phyloP scores from a whole-genome alignment of 1,140 invertebrate species.

The Bicyclus anynana region DNA sequence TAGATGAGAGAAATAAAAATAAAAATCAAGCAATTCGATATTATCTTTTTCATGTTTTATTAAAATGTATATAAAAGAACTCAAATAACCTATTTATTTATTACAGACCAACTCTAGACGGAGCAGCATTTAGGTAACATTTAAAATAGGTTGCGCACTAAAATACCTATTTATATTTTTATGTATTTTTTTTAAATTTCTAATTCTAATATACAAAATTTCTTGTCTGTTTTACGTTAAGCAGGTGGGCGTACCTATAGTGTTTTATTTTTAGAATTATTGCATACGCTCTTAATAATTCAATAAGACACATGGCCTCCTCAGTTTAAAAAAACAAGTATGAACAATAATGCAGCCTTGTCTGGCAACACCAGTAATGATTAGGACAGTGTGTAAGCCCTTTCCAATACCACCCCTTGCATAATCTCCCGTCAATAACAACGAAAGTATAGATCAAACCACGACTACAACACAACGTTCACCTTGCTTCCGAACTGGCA shows the following conservation, averaged over 20 bases:
- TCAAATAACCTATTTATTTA: too few species aligned
- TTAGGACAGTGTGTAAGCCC: slow-evolving; percentile 5
- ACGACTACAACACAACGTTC: slow-evolving; percentile 35
- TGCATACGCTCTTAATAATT: slow-evolving; percentile 9
- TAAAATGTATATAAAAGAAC: too few species aligned
- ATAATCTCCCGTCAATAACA: slow-evolving; percentile 19
- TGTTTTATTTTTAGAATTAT: slow-evolving; percentile 10
- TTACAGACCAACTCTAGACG: too few species aligned
- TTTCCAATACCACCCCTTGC: slow-evolving; percentile 15
- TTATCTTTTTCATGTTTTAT: too few species aligned
- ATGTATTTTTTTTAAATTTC: not conserved
- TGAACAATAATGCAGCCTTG: slow-evolving; percentile 1
- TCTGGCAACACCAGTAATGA: slow-evolving; percentile 8
- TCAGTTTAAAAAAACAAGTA: not conserved
- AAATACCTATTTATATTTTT: too few species aligned
- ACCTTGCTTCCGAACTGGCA: slow-evolving; percentile 79
- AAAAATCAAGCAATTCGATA: too few species aligned
- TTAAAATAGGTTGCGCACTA: too few species aligned
- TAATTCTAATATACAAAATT: not conserved
- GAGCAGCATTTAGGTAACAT: too few species aligned
- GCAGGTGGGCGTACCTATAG: not conserved
- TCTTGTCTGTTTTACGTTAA: not conserved
- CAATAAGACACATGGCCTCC: slow-evolving; percentile 16
- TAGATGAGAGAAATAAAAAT: too few species aligned
- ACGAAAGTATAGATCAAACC: slow-evolving; percentile 13